Evolutionary conservation across 2,797 vertebrate genomes (phyloP).

Genomic region (Tokudaia muenninki): DNA sequence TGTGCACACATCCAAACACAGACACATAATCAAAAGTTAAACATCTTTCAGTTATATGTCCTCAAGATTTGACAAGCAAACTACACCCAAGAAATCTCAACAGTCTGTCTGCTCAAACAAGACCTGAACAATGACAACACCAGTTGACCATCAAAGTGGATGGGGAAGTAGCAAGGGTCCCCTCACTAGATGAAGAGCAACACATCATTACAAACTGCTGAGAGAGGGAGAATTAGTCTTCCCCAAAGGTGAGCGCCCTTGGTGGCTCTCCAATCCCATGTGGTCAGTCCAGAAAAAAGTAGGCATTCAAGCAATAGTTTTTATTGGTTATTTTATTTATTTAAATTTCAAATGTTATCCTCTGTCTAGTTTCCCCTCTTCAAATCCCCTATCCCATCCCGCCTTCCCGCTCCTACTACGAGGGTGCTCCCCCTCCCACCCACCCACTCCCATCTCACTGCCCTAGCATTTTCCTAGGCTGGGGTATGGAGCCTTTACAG

Average conservation of each 20-base stretch:
- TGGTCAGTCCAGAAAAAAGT: not conserved
- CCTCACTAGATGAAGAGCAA: not conserved
- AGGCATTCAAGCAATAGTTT: rapidly evolving
- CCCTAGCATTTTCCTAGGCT: no score
- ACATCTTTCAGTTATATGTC: not conserved
- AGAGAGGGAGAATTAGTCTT: no score
- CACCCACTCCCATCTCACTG: no score
- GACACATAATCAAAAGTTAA: not conserved
- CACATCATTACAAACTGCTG: not conserved
- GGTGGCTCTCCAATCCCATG: not conserved
- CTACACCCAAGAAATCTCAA: not conserved
- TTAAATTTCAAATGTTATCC: no score
- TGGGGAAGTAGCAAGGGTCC: not conserved
- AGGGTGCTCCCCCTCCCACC: no score
- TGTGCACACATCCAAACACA: not conserved
- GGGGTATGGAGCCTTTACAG: no score
- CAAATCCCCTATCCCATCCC: no score
- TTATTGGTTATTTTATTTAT: not conserved
- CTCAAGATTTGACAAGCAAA: not conserved
- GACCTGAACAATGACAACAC: not conserved
- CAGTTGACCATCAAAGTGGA: not conserved
- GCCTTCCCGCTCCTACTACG: no score
- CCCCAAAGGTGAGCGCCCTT: not conserved
- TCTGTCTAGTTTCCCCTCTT: no score
- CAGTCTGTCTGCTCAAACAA: not conserved